A percentile compares a stretch with the other conserved stretches of the same genome.
Evolutionary conservation across 2,888 invertebrate genomes (phyloP).

Genomic region (Abscondita cerata): DNA sequence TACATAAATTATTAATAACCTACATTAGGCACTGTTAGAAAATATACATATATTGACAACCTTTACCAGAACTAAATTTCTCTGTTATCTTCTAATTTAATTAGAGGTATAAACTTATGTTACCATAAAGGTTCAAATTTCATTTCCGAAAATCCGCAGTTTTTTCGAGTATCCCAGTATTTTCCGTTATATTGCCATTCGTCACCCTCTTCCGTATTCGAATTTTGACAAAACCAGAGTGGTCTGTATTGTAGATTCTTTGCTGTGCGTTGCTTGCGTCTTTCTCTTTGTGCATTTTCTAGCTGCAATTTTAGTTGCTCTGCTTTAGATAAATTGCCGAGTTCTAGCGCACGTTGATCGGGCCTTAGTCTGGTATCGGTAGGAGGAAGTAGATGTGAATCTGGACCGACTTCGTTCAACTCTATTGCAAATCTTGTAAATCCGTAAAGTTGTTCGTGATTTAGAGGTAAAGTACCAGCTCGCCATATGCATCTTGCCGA

Average conservation of each 20-base stretch:
- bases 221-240: constrained; percentile 64
- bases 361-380: constrained; percentile 80
- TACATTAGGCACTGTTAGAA: constrained; percentile 4
- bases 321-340: constrained; percentile 75
- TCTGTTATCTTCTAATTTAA: not conserved
- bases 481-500: constrained; percentile 79
- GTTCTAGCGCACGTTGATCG: constrained; percentile 78
- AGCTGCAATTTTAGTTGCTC: constrained; percentile 74
- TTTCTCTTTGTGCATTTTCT: constrained; percentile 77
- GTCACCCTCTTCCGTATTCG: constrained; percentile 64
- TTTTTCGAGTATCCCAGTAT: constrained; percentile 77
- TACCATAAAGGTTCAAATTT: constrained; percentile 70
- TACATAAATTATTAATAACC: constrained; percentile 1
- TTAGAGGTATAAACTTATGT: constrained; percentile 43
- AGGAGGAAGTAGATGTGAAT: constrained; percentile 68
- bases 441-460: constrained; percentile 81
- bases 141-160: constrained; percentile 68
- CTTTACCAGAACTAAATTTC: constrained; percentile 1
- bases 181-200: constrained; percentile 75
- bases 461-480: constrained; percentile 81
- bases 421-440: constrained; percentile 87
- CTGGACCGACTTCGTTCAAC: constrained; percentile 77
- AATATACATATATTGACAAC: constrained; percentile 6
- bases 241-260: constrained; percentile 61
- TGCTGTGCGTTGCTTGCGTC: constrained; percentile 68